Percentiles rank a stretch among this genome's conserved stretches.
phyloP scores from a whole-genome alignment of 1,140 invertebrate species.

The Listronotus bonariensis region DNA sequence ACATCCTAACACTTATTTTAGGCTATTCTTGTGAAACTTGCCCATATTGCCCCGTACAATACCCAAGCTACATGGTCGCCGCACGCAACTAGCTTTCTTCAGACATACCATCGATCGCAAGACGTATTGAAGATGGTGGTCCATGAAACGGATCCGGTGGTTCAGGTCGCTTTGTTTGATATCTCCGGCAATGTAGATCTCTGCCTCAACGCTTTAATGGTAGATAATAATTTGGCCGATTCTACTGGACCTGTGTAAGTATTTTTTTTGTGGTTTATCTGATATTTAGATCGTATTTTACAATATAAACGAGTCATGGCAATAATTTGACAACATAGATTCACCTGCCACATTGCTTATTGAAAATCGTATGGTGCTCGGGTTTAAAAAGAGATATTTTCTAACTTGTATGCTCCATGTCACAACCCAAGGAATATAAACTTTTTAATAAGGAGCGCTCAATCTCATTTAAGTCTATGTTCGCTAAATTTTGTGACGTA shows the following conservation, averaged over 20 bases:
- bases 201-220: conserved; percentile 43
- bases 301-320: too few species aligned
- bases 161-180: conserved; percentile 40
- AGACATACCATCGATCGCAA: conserved; percentile 19
- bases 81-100: conserved; percentile 23
- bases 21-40: conserved; percentile 38
- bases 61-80: conserved; percentile 27
- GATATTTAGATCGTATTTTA: too few species aligned
- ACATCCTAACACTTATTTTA: conserved; percentile 17
- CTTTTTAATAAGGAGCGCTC: too few species aligned
- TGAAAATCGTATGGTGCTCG: too few species aligned
- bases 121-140: conserved; percentile 39
- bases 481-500: too few species aligned
- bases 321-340: background rate
- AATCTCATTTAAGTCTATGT: too few species aligned
- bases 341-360: background rate
- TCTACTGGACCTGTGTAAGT: conserved; percentile 41
- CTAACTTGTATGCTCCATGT: too few species aligned
- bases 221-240: conserved; percentile 35
- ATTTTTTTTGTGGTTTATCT: background rate
- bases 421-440: too few species aligned
- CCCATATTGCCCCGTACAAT: conserved; percentile 32
- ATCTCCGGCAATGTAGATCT: conserved; percentile 28
- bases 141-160: conserved; percentile 18
- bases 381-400: too few species aligned